Percentiles rank a stretch among this genome's conserved stretches.
These are phyloP conservation scores for Malurus melanocephalus DNA, from an alignment of 2,113 vertebrate genomes.

Conservation along the genomic window DNA sequence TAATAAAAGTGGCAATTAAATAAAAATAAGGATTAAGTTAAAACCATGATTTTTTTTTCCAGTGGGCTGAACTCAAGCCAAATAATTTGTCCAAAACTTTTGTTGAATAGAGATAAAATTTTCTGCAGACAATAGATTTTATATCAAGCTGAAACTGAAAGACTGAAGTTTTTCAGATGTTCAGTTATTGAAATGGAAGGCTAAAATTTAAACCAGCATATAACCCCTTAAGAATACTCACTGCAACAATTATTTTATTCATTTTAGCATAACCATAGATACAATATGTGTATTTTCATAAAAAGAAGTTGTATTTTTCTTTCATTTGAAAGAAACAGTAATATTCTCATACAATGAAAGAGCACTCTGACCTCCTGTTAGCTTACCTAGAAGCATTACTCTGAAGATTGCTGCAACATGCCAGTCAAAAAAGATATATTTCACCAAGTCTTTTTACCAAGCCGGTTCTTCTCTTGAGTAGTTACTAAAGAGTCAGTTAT, in stretches of 20 bases:
- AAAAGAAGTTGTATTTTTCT: neutral
- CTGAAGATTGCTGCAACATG: neutral
- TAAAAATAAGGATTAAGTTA: neutral
- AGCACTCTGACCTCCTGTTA: neutral
- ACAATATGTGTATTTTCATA: neutral
- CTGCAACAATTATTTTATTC: neutral
- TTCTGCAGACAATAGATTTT: neutral
- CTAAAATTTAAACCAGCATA: neutral
- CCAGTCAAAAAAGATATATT: neutral
- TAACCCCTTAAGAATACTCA: neutral
- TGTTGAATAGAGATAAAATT: neutral
- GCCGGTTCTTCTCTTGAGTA: neutral
- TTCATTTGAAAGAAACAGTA: neutral
- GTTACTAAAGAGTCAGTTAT: neutral
- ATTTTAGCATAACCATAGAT: neutral
- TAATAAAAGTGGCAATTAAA: neutral
- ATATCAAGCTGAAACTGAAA: neutral
- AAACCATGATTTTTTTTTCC: neutral
- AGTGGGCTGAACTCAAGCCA: neutral
- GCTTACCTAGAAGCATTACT: neutral
- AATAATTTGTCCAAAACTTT: neutral
- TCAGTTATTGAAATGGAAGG: neutral
- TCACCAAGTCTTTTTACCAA: neutral
- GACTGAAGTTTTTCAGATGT: neutral
- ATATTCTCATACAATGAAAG: neutral